These are phyloP conservation scores for Asarcornis scutulata DNA, from an alignment of 2,113 vertebrate genomes.

Conservation along the genomic window DNA sequence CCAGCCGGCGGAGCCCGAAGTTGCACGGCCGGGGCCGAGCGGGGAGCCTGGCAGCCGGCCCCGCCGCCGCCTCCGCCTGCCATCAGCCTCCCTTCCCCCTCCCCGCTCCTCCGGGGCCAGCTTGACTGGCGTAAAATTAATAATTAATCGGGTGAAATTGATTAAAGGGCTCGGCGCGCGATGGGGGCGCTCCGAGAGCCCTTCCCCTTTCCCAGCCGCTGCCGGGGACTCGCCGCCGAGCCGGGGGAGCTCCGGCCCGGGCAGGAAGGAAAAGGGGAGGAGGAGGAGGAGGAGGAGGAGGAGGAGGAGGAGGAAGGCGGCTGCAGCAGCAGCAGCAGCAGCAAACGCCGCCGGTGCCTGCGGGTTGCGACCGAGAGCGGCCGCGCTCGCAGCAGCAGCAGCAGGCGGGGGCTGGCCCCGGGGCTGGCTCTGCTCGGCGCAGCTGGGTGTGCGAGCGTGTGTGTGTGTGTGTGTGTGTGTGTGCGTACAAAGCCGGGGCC, in stretches of 20 bases:
- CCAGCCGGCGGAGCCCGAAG: constrained; percentile 37
- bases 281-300: not conserved
- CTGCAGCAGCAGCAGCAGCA: constrained; percentile 24
- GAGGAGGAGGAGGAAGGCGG: not conserved
- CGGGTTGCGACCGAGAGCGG: not conserved
- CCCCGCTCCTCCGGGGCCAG: constrained; percentile 71
- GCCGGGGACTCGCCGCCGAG: constrained; percentile 11
- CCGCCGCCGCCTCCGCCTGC: constrained; percentile 50
- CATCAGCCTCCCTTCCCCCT: constrained; percentile 58
- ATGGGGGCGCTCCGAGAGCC: constrained; percentile 45
- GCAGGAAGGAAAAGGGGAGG: constrained; percentile 57
- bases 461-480: not conserved
- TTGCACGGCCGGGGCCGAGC: constrained; percentile 37
- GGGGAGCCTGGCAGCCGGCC: constrained; percentile 30
- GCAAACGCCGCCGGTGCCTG: not conserved
- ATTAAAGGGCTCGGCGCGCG: constrained; percentile 75
- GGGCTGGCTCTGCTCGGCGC: not conserved
- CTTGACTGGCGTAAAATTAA: constrained; percentile 81
- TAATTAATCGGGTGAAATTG: constrained; percentile 83
- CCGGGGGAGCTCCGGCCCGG: not conserved
- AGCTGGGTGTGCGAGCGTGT: not conserved
- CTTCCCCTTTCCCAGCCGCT: not conserved
- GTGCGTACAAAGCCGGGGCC: constrained; percentile 41
- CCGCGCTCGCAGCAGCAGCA: not conserved
- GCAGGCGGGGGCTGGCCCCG: not conserved